Evolutionary conservation across 2,888 invertebrate genomes (phyloP), one percentile per base, ranked within the genome.

Genomic region (Kryphioiulus occultus): DNA sequence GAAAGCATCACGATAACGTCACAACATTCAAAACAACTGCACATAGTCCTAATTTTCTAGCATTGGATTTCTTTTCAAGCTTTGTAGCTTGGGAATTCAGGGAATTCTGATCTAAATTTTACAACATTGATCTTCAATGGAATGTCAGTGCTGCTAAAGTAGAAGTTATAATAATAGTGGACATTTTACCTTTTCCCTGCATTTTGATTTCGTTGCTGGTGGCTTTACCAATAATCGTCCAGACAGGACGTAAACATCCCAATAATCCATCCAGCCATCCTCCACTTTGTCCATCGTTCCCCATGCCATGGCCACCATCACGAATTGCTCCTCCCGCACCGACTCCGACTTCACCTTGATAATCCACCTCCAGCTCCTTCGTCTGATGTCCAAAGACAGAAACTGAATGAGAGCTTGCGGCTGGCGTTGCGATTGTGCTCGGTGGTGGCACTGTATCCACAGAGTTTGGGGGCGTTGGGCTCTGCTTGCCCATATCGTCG

Each of bases 181-280:
- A 68, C 22, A 68, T 1, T 32, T n/a, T 68, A 88, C 88, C 88
- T 86, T 88, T 88, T 89, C 91, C 91, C 90, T 91, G 91, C 88
- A 91, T 90, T 89, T 91, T 92, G 68, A 91, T 90, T 88, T 92
- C 92, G 88, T 88, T 89, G 35, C 91, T 91, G 12, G 91, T 90
- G 85, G 95, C 95, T 92, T 96, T 96, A 86, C 96, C 96, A 88
- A 98, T 96, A 90, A 98, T 94, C n/a, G 95, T 95, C 92, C 96
- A 94, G 15, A 98, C 95, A 0, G 97, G 97, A 89, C 96, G 94
- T 91, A 98, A 95, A 91, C 98, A 98, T 0, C 97, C 96, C 90
- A 97, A 93, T 88, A 98, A 94, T 0, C 97, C 97, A 89, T 95
- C 95, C 91, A 96, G 94, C 96, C 96, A 96, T 89, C 94, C 94